Conservation (phyloP, 2,888 invertebrate species). For the Trachelus troglodyta region DNA sequence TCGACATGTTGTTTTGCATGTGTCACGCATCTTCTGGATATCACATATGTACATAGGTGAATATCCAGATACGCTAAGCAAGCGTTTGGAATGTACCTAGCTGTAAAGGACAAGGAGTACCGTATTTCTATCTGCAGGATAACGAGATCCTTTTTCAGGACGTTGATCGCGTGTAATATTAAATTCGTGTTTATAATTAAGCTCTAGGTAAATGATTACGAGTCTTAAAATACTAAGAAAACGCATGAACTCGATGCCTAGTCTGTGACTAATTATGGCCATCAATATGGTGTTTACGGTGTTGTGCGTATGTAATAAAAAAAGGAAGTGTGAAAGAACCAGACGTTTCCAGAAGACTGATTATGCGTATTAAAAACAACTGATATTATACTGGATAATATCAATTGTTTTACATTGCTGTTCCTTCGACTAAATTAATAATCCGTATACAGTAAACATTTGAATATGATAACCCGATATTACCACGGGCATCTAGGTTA, state of each 20-base stretch:
- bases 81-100: neutral
- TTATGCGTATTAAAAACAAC: slow-evolving; percentile 7
- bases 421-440: neutral
- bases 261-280: neutral
- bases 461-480: neutral
- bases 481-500: neutral
- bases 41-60: neutral
- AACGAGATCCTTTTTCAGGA: slow-evolving; percentile 28
- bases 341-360: neutral
- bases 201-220: slow-evolving; percentile 2
- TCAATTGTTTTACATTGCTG: neutral
- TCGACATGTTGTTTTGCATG: slow-evolving; percentile 33
- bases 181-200: neutral
- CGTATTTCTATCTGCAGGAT: slow-evolving; percentile 3
- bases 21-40: slow-evolving; percentile 11
- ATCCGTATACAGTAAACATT: neutral
- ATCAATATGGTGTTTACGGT: neutral
- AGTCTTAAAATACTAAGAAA: slow-evolving; percentile 8
- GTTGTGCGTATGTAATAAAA: neutral
- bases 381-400: neutral
- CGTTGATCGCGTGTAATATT: slow-evolving; percentile 25
- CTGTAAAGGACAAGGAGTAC: neutral
- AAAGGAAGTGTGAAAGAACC: neutral
- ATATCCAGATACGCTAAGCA: neutral
- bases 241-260: slow-evolving; percentile 10